These are phyloP conservation scores for Diprion similis DNA, from an alignment of 1,140 invertebrate species.

Conservation along the genomic window DNA sequence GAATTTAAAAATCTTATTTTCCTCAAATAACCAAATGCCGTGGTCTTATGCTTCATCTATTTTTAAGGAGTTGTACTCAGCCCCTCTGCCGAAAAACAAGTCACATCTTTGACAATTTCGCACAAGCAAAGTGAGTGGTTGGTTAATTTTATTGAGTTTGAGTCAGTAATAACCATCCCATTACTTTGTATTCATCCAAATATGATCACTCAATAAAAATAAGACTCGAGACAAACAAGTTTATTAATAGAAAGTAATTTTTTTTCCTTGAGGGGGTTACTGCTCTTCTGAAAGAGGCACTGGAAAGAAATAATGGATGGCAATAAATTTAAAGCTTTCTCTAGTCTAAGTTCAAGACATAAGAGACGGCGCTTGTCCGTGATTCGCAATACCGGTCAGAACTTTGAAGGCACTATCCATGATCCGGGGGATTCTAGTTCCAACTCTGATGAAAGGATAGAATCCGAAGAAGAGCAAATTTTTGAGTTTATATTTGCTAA, in stretches of 20 bases:
- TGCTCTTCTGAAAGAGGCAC: neutral
- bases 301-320: neutral
- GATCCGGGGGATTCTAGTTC: neutral
- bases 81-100: too few relatives aligned
- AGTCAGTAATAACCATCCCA: too few relatives aligned
- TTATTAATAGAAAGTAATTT: neutral
- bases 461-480: conserved; percentile 3
- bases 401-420: neutral
- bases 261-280: neutral
- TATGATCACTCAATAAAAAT: neutral
- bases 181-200: too few relatives aligned
- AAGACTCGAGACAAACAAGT: neutral
- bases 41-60: too few relatives aligned
- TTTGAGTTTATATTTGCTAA: neutral
- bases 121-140: too few relatives aligned
- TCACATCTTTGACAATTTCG: too few relatives aligned
- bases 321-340: neutral
- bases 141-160: too few relatives aligned
- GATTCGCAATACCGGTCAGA: neutral
- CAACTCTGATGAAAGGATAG: neutral
- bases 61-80: too few relatives aligned
- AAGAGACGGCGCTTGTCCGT: neutral
- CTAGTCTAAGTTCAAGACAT: neutral
- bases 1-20: too few relatives aligned
- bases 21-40: too few relatives aligned